These are phyloP conservation scores for Nasonovia ribisnigri DNA, from an alignment of 2,888 invertebrate genomes.

Conservation along the genomic window DNA sequence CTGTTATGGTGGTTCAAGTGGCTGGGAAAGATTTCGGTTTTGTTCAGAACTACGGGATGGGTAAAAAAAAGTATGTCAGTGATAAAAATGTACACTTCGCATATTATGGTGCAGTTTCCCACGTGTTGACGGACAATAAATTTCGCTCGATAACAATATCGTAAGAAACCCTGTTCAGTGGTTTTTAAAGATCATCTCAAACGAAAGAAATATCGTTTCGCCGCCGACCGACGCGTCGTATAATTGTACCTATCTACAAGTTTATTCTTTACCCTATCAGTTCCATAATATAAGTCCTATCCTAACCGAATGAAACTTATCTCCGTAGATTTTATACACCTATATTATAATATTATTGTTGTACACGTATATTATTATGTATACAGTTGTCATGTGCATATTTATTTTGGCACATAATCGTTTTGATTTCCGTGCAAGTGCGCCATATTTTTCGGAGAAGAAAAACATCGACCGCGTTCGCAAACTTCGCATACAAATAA, in stretches of 20 bases:
- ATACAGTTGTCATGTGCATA: not conserved
- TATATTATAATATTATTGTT: not conserved
- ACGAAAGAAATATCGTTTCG: not conserved
- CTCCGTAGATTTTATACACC: not conserved
- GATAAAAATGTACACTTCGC: not conserved
- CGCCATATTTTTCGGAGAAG: not conserved
- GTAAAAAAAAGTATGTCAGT: not conserved
- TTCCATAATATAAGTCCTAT: not conserved
- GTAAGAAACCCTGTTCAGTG: not conserved
- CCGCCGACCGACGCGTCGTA: not conserved
- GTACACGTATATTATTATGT: not conserved
- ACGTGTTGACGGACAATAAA: not conserved
- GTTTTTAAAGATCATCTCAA: not conserved
- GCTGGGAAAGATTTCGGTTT: not conserved
- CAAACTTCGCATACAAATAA: not conserved
- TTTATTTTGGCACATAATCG: constrained; percentile 25
- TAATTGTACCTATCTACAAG: not conserved
- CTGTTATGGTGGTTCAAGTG: not conserved
- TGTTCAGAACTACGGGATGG: not conserved
- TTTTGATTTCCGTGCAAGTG: not conserved
- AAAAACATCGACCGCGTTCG: not conserved
- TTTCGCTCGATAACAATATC: not conserved
- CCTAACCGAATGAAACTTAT: not conserved
- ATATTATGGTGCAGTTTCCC: not conserved
- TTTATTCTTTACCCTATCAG: not conserved